Base-by-base conservation (phyloP, 2,113 vertebrate species). In the Bos javanicus region DNA sequence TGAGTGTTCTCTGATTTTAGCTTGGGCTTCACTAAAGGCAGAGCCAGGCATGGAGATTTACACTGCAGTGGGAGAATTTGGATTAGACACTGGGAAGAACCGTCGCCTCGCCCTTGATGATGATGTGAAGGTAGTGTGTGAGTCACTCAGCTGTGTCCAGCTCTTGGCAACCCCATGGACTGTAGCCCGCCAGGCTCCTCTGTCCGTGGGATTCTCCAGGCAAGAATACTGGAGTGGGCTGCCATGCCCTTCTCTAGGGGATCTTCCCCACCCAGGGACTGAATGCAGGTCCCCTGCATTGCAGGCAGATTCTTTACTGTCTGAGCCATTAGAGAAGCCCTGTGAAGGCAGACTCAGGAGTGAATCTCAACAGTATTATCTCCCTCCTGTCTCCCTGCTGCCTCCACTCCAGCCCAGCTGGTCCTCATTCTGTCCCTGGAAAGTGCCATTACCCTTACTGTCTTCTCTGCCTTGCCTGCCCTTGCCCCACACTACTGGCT, bases 361-460 rank as follows among this genome's bases (percentile, higher is more conserved):
- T 46, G 48, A 83, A 36, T 5, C n/a, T 54, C 28, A 26, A 71
- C n/a, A 16, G 7, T 3, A 3, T 25, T 25, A 4, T 74, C 78
- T 78, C 76, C n/a, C 30, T 7, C 21, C n/a, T 26, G 30, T 17
- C 4, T 83, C 17, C 64, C 14, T 2, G 4, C 26, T 67, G 16
- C 17, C 7, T 91, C 48, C 21, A 3, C 26, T 50, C 67, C 6
- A 11, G 46, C 64, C 48, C 62, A 62, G 16, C n/a, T n/a, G 30
- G 3, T 26, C 33, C 74, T 82, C 48, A 9, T 43, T 57, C 52
- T 43, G 46, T 56, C 33, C 50, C 17, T 19, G 56, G 86, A 89
- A n/a, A 4, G 90, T 94, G 57, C 46, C 90, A 90, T 92, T 92
- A 56, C 43, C 80, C 64, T n/a, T 28, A 46, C 6, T 48, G 26